Evolutionary conservation across 2,113 vertebrate species (phyloP).

Genomic region (Phalacrocorax carbo): DNA sequence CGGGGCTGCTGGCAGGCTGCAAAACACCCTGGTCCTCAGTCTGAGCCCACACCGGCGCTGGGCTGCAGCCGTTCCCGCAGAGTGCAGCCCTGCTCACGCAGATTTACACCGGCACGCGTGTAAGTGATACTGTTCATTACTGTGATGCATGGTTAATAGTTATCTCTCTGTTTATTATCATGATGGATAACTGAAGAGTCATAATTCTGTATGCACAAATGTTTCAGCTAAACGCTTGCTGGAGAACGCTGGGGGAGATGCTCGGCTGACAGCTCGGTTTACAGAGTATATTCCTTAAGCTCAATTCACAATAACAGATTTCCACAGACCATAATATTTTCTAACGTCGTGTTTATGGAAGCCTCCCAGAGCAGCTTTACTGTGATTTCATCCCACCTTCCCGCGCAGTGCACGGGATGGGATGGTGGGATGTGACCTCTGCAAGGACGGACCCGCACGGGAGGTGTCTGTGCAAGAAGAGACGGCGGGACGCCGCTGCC

Average conservation of each 20-base stretch:
- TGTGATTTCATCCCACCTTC: not conserved
- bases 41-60: not conserved
- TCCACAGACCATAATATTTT: not conserved
- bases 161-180: not conserved
- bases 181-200: not conserved
- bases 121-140: not conserved
- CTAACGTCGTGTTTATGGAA: not conserved
- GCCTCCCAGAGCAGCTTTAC: not conserved
- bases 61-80: not conserved
- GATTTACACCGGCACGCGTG: not conserved
- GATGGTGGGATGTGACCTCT: not conserved
- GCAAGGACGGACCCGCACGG: accelerated
- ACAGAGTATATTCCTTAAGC: not conserved
- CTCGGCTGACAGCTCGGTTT: not conserved
- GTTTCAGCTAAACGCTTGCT: not conserved
- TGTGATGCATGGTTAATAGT: not conserved
- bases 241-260: not conserved
- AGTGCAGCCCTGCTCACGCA: not conserved
- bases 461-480: not conserved
- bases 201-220: not conserved
- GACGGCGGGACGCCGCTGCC: accelerated
- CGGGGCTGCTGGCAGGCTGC: not conserved
- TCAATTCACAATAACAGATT: not conserved
- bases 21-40: not conserved
- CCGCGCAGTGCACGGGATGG: accelerated